These are phyloP conservation scores for Zaprionus taronus DNA, from an alignment of 1,140 invertebrate genomes.

Conservation along the genomic window DNA sequence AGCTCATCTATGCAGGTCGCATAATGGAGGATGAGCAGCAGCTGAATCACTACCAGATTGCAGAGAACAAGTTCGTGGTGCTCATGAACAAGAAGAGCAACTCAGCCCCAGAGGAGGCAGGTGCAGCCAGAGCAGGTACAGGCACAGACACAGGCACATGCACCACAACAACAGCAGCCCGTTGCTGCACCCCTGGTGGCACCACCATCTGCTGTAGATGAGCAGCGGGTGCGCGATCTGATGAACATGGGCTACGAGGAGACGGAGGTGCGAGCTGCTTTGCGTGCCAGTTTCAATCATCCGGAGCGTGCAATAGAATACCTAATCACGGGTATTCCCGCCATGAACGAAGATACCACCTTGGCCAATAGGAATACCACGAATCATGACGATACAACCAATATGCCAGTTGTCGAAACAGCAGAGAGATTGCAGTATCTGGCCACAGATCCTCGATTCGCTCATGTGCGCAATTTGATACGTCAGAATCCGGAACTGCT, in stretches of 20 bases:
- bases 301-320: conserved; percentile 80
- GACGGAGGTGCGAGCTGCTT: conserved; percentile 62
- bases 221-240: conserved; percentile 57
- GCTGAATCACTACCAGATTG: conserved; percentile 57
- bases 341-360: not conserved
- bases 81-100: conserved; percentile 61
- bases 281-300: conserved; percentile 76
- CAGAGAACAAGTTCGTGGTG: conserved; percentile 65
- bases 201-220: conserved; percentile 39
- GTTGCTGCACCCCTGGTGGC: not conserved
- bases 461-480: conserved; percentile 57
- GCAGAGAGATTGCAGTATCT: conserved; percentile 29
- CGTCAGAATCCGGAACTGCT: conserved; percentile 58
- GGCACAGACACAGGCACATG: not conserved
- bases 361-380: conserved; percentile 7
- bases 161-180: not conserved
- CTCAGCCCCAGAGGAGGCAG: not conserved
- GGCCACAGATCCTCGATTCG: conserved; percentile 45
- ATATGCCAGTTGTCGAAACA: not conserved
- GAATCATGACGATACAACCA: not conserved
- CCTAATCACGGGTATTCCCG: conserved; percentile 62
- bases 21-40: conserved; percentile 66
- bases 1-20: conserved; percentile 71
- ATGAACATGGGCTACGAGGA: conserved; percentile 74
- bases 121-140: not conserved